phyloP scores from a whole-genome alignment of 2,797 vertebrate species.

The Leptodactylus fallax region DNA sequence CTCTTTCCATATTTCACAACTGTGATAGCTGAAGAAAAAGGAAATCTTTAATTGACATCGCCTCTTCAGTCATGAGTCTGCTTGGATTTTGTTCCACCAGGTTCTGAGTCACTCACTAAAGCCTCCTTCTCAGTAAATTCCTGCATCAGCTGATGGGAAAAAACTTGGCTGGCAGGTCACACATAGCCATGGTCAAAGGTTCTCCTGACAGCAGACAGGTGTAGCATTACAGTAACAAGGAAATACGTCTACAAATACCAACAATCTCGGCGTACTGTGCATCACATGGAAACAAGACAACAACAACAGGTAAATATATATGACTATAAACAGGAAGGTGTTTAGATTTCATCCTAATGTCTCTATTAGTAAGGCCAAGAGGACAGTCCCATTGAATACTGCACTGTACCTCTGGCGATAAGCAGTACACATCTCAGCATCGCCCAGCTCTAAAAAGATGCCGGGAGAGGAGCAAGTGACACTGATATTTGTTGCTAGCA shows the following conservation, averaged over 20 bases:
- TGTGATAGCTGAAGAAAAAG: not conserved
- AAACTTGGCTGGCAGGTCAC: not conserved
- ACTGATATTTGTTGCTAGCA: no score
- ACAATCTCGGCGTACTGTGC: not conserved
- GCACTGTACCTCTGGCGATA: no score
- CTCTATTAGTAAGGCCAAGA: no score
- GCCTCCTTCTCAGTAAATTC: not conserved
- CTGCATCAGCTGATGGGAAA: constrained; percentile 1
- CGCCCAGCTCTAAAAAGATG: no score
- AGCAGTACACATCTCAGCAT: no score
- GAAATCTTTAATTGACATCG: not conserved
- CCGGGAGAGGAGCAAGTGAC: no score
- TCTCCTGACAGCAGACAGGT: not conserved
- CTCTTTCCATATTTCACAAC: not conserved
- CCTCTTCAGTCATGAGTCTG: not conserved
- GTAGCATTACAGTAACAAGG: constrained; percentile 4
- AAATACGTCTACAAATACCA: not conserved
- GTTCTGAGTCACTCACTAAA: not conserved
- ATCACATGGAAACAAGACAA: not conserved
- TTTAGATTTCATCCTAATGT: not conserved
- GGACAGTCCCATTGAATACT: no score
- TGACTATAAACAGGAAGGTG: not conserved
- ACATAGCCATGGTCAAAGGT: not conserved
- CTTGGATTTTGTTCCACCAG: not conserved
- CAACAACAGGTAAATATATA: not conserved